Evolutionary conservation across 2,888 invertebrate genomes (phyloP), one percentile per base, ranked within the genome.

Genomic region (Tenthredo livida): DNA sequence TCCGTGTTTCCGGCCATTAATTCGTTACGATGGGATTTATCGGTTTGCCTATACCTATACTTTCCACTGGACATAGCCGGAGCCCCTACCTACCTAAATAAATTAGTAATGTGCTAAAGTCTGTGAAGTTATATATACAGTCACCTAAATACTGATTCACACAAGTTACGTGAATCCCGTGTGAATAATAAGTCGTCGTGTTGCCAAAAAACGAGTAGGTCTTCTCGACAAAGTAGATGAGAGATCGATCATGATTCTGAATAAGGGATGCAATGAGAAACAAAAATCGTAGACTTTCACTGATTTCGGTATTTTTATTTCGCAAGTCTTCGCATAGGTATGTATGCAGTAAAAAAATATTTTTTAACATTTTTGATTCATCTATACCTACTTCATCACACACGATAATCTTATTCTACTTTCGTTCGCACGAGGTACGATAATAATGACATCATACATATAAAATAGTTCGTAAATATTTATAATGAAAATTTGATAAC

Each of bases 81-180:
- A 73, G n/a, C 40, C 72, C 43, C 43, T 73, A 43, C 21, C 72
- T 9, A n/a, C 2, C 72, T 43, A 73, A 43, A 43, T 12, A 73
- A 73, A 73, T 73, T 73, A 73, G 72, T 73, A 43, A 73, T 73
- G 72, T 73, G 72, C 72, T 43, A 9, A 43, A 43, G 43, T 43
- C 72, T 25, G 33, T 67, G 29, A 33, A 33, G 25, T 67, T 33
- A 29, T n/a, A n/a, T n/a, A n/a, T n/a, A n/a, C 33, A 67, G 6
- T 67, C 17, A 33, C 33, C 33, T 67, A 67, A 67, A 67, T 67
- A 33, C 67, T 33, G 67, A 67, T 29, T 67, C 17, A 33, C 33
- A 67, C 67, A 67, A 67, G 33, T 67, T 33, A 33, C 6, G 33
- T 4, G 17, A 33, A 67, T 67, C 33, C 67, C 67, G 15, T 6